Evolutionary conservation across 2,113 vertebrate species (phyloP).

Genomic region (Halcyon senegalensis): DNA sequence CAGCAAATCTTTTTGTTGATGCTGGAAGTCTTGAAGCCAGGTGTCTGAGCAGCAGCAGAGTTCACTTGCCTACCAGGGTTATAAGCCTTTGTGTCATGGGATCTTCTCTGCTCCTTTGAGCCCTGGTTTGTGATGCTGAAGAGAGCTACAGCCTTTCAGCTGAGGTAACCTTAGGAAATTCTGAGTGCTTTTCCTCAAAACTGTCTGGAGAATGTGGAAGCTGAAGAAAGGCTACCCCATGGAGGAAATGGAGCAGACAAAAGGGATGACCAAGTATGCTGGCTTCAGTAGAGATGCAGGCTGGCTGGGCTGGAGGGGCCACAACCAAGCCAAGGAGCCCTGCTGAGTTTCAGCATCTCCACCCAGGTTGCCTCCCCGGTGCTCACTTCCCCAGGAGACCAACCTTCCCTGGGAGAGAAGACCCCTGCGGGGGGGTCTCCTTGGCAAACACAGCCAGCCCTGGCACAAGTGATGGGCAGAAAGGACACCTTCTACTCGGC

Average conservation of each 20-base stretch:
- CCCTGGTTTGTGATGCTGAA: not conserved
- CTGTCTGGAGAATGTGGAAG: not conserved
- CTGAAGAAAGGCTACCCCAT: not conserved
- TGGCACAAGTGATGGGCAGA: not conserved
- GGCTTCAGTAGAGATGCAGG: not conserved
- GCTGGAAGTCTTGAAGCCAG: not conserved
- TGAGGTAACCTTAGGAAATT: too few relatives aligned
- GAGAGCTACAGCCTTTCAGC: too few relatives aligned
- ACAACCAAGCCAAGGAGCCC: not conserved
- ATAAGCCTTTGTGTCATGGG: not conserved
- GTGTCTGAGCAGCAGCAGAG: not conserved
- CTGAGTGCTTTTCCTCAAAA: not conserved
- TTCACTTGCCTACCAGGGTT: not conserved
- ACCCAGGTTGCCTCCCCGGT: not conserved
- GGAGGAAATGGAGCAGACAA: not conserved
- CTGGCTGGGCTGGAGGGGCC: not conserved
- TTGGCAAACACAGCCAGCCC: not conserved
- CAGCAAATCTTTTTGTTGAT: not conserved
- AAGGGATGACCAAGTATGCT: too few relatives aligned
- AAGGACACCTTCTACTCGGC: not conserved
- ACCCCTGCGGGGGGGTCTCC: not conserved
- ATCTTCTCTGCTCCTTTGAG: not conserved
- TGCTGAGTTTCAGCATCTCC: not conserved
- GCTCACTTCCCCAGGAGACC: not conserved
- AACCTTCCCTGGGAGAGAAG: too few relatives aligned